These are phyloP conservation scores for Charina bottae DNA, from an alignment of 2,113 vertebrate species.

Conservation along the genomic window DNA sequence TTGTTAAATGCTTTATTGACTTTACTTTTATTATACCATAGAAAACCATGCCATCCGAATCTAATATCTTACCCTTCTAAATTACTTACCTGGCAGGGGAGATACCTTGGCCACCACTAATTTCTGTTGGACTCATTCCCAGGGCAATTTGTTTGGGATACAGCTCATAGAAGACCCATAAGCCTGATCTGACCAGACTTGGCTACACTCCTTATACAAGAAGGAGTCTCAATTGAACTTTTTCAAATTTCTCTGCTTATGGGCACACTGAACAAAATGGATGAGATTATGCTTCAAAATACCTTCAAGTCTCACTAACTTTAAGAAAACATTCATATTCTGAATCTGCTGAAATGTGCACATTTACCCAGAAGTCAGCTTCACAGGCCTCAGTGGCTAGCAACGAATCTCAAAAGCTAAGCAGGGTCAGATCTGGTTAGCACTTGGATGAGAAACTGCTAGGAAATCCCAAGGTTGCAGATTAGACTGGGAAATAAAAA, in stretches of 20 bases:
- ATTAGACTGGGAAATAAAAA: no score
- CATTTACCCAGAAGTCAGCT: not conserved
- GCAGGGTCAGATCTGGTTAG: no score
- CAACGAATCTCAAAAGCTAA: no score
- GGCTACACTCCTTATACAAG: not conserved
- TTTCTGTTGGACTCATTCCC: not conserved
- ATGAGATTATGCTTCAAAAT: not conserved
- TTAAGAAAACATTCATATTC: not conserved
- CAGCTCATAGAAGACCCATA: not conserved
- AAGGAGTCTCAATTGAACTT: not conserved
- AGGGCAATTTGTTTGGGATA: not conserved
- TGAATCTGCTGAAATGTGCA: not conserved
- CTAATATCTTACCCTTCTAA: no score
- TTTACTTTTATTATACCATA: no score
- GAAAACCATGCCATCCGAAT: no score
- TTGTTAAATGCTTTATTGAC: no score
- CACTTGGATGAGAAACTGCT: no score
- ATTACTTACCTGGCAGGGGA: no score
- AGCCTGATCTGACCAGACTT: not conserved
- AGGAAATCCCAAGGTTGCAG: no score
- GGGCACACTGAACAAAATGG: not conserved
- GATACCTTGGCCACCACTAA: not conserved
- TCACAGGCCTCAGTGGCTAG: no score
- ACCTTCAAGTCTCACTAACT: not conserved
- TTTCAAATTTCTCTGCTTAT: not conserved